Evolutionary conservation across 2,113 vertebrate genomes (phyloP).

Genomic region (Etia nguti): DNA sequence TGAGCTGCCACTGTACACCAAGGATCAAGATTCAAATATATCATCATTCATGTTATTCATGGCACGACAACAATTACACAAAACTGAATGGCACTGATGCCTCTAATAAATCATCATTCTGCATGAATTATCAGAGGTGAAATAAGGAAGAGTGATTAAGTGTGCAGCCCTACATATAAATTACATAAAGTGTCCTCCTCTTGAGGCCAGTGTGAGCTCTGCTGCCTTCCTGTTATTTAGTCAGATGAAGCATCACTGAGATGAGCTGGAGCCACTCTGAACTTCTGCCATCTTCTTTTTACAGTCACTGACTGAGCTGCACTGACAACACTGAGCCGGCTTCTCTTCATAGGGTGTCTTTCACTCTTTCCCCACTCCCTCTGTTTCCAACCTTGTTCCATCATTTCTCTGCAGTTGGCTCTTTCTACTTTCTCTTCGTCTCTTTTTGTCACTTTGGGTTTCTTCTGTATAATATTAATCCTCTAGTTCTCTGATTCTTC

Average conservation of each 20-base stretch:
- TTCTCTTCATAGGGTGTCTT: constrained; percentile 21
- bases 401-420: constrained; percentile 31
- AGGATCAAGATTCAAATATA: no score
- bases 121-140: no score
- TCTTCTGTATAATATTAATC: constrained; percentile 60
- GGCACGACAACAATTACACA: no score
- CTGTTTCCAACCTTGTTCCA: neutral
- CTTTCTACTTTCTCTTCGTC: constrained; percentile 45
- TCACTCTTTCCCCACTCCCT: neutral
- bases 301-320: constrained; percentile 10
- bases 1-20: no score
- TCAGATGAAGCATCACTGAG: neutral
- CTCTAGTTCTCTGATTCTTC: constrained; percentile 64
- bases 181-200: neutral
- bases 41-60: no score
- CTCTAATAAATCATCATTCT: no score
- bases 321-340: constrained; percentile 59
- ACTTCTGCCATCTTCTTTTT: neutral
- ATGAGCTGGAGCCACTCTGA: neutral
- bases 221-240: neutral
- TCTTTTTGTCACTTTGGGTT: constrained; percentile 58
- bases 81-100: no score
- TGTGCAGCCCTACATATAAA: neutral
- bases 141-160: neutral
- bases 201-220: neutral